Evolutionary conservation across 2,113 vertebrate genomes (phyloP).

Genomic region (Paramisgurnus dabryanus): DNA sequence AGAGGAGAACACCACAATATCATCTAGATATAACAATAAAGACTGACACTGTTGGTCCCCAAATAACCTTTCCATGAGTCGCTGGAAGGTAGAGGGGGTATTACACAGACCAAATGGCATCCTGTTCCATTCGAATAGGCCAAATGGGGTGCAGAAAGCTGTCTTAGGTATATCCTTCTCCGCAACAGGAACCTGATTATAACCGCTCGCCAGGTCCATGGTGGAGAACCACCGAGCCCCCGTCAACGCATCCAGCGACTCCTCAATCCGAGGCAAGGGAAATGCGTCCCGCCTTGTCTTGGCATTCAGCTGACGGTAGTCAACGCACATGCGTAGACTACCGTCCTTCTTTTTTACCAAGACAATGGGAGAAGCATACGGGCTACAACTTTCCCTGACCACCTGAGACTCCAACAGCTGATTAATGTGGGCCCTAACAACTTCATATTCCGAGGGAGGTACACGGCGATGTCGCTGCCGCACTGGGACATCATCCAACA

Average conservation of each 20-base stretch:
- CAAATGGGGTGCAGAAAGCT: slow-evolving; percentile 11
- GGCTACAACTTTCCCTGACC: too few species aligned
- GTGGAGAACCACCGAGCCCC: too few species aligned
- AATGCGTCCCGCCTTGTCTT: not conserved
- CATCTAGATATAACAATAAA: too few species aligned
- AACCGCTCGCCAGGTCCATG: not conserved
- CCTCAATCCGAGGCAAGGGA: too few species aligned
- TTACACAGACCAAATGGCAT: not conserved
- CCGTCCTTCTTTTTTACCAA: not conserved
- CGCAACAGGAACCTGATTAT: slow-evolving; percentile 20
- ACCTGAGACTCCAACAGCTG: too few species aligned
- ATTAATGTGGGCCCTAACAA: not conserved
- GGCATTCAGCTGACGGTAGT: not conserved
- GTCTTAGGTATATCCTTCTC: not conserved
- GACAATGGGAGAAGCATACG: too few species aligned
- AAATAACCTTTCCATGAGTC: slow-evolving; percentile 27
- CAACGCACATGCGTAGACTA: not conserved
- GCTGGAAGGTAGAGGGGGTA: not conserved
- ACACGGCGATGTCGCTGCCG: not conserved
- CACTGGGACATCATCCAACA: not conserved
- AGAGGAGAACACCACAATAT: slow-evolving; percentile 35
- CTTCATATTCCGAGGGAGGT: slow-evolving; percentile 7
- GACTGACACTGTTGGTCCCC: slow-evolving; percentile 34
- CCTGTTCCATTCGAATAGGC: not conserved
- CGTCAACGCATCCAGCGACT: too few species aligned